phyloP scores from a whole-genome alignment of 2,888 invertebrate species.

The Ormia ochracea region DNA sequence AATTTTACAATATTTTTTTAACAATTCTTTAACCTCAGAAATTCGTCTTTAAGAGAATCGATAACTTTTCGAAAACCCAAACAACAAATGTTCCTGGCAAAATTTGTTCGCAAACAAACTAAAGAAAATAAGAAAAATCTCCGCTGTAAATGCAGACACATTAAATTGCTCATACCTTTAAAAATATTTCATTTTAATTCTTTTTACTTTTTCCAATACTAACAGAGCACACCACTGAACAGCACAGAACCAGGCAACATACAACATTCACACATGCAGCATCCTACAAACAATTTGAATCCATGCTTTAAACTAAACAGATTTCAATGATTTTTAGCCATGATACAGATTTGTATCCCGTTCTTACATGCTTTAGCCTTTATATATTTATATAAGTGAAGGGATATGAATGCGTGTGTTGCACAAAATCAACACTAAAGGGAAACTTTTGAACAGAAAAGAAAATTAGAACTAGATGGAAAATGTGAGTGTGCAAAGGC shows the following conservation, averaged over 20 bases:
- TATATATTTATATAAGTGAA: constrained; percentile 30
- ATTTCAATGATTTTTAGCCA: constrained; percentile 63
- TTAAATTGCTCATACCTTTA: constrained; percentile 53
- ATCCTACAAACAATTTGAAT: constrained; percentile 59
- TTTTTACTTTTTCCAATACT: constrained; percentile 20
- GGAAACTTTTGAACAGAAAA: background rate
- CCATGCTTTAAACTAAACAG: constrained; percentile 63
- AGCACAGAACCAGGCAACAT: no score
- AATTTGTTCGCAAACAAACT: background rate
- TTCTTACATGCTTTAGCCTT: constrained; percentile 33
- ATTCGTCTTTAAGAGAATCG: constrained; percentile 28
- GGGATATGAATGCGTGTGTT: constrained; percentile 9
- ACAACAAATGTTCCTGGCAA: background rate
- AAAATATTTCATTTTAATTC: constrained; percentile 35
- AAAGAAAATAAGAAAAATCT: constrained; percentile 23
- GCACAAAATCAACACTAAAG: constrained; percentile 19
- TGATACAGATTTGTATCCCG: constrained; percentile 60
- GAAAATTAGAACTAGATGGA: background rate
- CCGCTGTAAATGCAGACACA: constrained; percentile 52
- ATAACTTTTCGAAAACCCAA: constrained; percentile 14
- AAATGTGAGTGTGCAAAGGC: background rate
- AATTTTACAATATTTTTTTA: background rate
- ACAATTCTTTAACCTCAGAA: background rate
- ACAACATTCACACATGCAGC: constrained; percentile 25
- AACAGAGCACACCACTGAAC: constrained; percentile 10